Conservation (phyloP, 2,888 invertebrate species). For the Willowsia nigromaculata region DNA sequence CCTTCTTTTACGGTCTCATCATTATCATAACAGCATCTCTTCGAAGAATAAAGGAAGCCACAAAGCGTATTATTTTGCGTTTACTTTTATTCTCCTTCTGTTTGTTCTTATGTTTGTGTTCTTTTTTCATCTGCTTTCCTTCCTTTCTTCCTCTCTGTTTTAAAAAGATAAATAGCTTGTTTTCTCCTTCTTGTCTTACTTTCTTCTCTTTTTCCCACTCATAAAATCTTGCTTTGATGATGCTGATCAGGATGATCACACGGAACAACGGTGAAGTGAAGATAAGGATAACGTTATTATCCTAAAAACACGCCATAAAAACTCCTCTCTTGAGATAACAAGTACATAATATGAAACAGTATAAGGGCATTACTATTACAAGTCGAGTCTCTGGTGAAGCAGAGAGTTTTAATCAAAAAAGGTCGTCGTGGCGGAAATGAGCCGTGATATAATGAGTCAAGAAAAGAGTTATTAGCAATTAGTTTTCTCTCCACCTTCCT, state of each 20-base stretch:
- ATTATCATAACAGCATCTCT: neutral
- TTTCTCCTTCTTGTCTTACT: slow-evolving; percentile 12
- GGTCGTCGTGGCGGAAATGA: slow-evolving; percentile 68
- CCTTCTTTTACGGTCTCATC: neutral
- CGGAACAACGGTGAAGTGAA: neutral
- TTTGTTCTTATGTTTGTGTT: neutral
- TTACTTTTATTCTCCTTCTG: slow-evolving; percentile 21
- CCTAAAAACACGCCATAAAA: slow-evolving; percentile 39
- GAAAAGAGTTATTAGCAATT: slow-evolving; percentile 71
- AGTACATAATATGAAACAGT: neutral
- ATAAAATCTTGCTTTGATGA: slow-evolving; percentile 47
- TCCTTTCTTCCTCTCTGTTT: neutral
- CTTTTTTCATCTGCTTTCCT: neutral
- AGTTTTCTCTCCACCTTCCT: slow-evolving; percentile 62
- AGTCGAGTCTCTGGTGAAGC: neutral
- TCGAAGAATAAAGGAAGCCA: slow-evolving; percentile 37
- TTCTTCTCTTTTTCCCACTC: neutral
- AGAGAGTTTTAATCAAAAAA: slow-evolving; percentile 69
- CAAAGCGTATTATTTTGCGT: slow-evolving; percentile 68
- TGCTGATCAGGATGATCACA: slow-evolving; percentile 55
- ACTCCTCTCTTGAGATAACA: neutral
- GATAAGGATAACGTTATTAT: slow-evolving; percentile 65
- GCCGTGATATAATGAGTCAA: slow-evolving; percentile 71
- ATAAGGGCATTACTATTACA: neutral
- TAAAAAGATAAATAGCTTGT: slow-evolving; percentile 58